Evolutionary conservation across 1,140 invertebrate genomes (phyloP).

Genomic region (Battus philenor): DNA sequence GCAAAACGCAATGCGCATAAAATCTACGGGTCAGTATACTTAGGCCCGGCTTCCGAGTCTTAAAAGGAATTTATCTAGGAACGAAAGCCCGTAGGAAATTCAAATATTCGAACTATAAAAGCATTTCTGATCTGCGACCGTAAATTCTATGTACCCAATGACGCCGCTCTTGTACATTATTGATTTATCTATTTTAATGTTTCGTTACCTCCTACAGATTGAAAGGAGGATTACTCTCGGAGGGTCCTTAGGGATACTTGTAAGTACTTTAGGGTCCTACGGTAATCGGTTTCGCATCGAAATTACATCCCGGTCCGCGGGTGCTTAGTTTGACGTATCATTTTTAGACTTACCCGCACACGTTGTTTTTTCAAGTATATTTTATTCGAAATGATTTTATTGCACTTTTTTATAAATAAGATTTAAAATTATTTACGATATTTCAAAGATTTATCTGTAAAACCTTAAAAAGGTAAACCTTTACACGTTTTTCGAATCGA

Average conservation of each 20-base stretch:
- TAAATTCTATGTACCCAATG: constrained; percentile 49
- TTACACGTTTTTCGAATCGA: too few species aligned
- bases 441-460: too few species aligned
- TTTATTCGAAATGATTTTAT: too few species aligned
- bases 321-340: too few species aligned
- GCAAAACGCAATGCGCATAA: constrained; percentile 31
- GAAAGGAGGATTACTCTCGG: constrained; percentile 13
- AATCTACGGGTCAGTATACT: constrained; percentile 45
- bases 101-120: constrained; percentile 60
- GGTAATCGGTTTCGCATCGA: constrained; percentile 15
- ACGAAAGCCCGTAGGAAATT: constrained; percentile 54
- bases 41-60: constrained; percentile 37
- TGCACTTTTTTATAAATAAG: too few species aligned
- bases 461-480: too few species aligned
- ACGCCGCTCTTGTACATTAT: constrained; percentile 25
- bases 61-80: constrained; percentile 53
- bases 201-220: constrained; percentile 17
- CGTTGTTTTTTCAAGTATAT: too few species aligned
- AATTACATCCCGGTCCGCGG: constrained; percentile 10
- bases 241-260: constrained; percentile 12
- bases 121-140: constrained; percentile 54
- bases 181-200: constrained; percentile 33
- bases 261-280: constrained; percentile 12
- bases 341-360: too few species aligned
- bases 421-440: too few species aligned